Evolutionary conservation across 2,113 vertebrate species (phyloP), one percentile per base, ranked within the genome.

Genomic region (Rhadina sibilatrix): DNA sequence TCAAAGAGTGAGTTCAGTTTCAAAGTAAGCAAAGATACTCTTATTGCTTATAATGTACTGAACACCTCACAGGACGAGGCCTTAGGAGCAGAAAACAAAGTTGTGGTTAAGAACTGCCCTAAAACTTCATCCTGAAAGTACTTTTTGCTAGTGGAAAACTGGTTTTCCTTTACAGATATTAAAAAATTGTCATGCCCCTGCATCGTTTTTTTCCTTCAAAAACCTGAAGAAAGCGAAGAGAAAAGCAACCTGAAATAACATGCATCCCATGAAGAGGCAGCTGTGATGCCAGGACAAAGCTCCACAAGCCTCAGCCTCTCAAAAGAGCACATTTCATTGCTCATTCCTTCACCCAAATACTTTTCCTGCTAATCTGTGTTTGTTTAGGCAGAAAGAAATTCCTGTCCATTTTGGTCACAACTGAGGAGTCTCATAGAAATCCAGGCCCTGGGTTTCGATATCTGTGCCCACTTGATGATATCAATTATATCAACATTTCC

Each of bases 331-430:
- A 18, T 64, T 81, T 66, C 82, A 15, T 31, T 50, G 82, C 71
- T 91, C 20, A 1, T 35, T 68, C 68, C 90, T 91, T 82, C 25
- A 1, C 38, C 30, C 33, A 61, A 53, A 68, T 33, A 81, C 71
- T 86, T 93, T 63, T 47, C 75, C 88, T 85, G 33, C 47, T 93
- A 94, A 91, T 91, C 87, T 68, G 6, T 89, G 65, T 91, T 89
- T 95, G 65, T 63, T 90, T 65, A 85, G 84, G 70, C 53, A 83
- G 81, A 84, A 66, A 89, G 54, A 83, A 93, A 96, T 94, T 94
- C 92, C 91, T 56, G 37, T 70, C 85, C 79, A 50, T 92, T 92
- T 92, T 17, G 4, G 52, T 94, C 90, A 90, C 59, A 80, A 50
- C 47, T 44, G 28, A 83, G n/a, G 65, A 86, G 50, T 72, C 78